A percentile compares a stretch with the other conserved stretches of the same genome.
Conservation (phyloP, 2,113 vertebrate species). For the Diadophis punctatus region DNA sequence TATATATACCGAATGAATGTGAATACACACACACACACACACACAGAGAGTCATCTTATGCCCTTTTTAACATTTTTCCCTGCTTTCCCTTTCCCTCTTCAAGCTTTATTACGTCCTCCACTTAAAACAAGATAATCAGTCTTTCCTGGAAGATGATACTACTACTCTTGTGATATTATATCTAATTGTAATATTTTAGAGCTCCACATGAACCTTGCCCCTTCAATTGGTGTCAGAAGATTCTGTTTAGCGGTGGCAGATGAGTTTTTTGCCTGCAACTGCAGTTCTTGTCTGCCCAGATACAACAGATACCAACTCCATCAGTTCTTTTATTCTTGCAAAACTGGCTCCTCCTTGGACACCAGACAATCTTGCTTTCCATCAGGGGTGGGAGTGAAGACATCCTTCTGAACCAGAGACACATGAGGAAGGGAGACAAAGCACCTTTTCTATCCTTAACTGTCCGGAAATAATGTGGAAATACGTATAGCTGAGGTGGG, state of each 20-base stretch:
- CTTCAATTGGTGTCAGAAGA: neutral
- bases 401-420: neutral
- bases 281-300: neutral
- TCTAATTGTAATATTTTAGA: conserved; percentile 16
- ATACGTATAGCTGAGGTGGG: neutral
- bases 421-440: neutral
- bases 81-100: neutral
- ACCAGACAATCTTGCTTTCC: neutral
- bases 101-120: neutral
- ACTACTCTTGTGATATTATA: neutral
- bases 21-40: too few relatives aligned
- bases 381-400: neutral
- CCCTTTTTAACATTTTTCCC: neutral
- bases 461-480: neutral
- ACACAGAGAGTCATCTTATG: too few relatives aligned
- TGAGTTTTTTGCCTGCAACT: neutral
- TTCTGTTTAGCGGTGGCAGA: neutral
- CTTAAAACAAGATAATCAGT: neutral
- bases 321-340: neutral
- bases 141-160: neutral
- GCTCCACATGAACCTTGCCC: neutral
- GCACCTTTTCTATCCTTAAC: neutral
- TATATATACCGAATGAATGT: neutral
- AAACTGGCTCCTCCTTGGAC: neutral
- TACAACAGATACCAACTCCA: neutral